Percentiles rank a stretch among this genome's conserved stretches.
Conservation (phyloP, 2,113 vertebrate species). For the Myrmophylax atrothorax region DNA sequence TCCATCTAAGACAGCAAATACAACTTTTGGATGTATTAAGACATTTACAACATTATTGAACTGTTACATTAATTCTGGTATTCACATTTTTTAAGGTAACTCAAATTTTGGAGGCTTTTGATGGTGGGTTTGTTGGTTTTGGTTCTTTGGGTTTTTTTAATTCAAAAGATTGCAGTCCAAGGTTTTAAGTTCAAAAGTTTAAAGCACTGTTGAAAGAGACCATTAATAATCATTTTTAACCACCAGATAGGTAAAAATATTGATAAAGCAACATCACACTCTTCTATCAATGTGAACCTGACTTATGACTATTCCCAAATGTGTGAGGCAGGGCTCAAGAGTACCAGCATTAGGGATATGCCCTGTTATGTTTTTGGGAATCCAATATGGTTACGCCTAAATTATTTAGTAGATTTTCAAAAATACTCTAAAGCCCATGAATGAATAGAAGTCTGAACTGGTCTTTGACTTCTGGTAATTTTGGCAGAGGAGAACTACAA, state of each 20-base stretch:
- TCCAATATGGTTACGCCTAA: background rate
- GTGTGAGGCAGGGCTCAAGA: background rate
- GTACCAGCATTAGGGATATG: background rate
- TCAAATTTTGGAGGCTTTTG: background rate
- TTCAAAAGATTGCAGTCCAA: background rate
- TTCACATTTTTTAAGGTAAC: background rate
- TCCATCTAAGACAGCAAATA: background rate
- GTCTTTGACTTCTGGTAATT: background rate
- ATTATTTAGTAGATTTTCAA: background rate
- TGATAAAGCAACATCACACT: background rate
- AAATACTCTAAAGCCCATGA: background rate
- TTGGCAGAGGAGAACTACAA: background rate
- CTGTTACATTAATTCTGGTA: background rate
- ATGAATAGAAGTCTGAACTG: background rate
- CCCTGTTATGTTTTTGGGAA: background rate
- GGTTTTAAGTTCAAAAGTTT: background rate
- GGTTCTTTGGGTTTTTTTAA: background rate
- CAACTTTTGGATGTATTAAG: background rate
- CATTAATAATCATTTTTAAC: background rate
- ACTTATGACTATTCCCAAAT: accelerated
- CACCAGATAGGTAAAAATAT: background rate
- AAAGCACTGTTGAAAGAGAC: background rate
- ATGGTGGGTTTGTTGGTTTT: background rate
- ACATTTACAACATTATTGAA: background rate
- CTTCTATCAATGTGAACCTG: background rate